A percentile compares a stretch with the other conserved stretches of the same genome.
phyloP scores from a whole-genome alignment of 2,797 vertebrate species.

The Hozukius guyotensis region DNA sequence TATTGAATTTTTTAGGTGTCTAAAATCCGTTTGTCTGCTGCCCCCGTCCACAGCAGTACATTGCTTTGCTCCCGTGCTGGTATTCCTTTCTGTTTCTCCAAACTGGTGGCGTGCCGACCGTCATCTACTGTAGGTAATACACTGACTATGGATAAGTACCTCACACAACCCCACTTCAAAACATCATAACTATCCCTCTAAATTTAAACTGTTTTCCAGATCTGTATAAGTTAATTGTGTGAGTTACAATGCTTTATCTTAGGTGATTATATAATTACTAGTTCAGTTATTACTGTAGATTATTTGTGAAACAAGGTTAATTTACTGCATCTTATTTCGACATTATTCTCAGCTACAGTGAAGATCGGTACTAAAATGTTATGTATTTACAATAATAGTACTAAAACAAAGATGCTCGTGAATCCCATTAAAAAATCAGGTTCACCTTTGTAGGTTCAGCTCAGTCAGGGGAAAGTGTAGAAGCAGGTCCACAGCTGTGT shows the following conservation, averaged over 20 bases:
- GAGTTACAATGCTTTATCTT: neutral
- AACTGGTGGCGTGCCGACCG: too few relatives aligned
- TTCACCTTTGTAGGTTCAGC: neutral
- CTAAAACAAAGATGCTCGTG: neutral
- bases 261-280: neutral
- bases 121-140: too few relatives aligned
- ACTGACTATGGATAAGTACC: too few relatives aligned
- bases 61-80: too few relatives aligned
- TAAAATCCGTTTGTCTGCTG: too few relatives aligned
- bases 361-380: neutral
- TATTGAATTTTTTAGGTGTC: too few relatives aligned
- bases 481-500: constrained; percentile 1
- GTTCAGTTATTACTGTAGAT: neutral
- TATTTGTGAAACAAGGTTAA: neutral
- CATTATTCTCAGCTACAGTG: neutral
- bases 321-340: neutral
- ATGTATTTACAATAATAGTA: neutral
- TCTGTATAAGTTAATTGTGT: neutral
- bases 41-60: too few relatives aligned
- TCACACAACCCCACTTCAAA: too few relatives aligned
- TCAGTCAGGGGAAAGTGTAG: neutral
- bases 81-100: too few relatives aligned
- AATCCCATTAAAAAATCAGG: neutral
- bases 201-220: neutral
- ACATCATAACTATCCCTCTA: too few relatives aligned